Evolutionary conservation across 2,888 invertebrate species (phyloP).

Genomic region (Polydrusus tereticollis): DNA sequence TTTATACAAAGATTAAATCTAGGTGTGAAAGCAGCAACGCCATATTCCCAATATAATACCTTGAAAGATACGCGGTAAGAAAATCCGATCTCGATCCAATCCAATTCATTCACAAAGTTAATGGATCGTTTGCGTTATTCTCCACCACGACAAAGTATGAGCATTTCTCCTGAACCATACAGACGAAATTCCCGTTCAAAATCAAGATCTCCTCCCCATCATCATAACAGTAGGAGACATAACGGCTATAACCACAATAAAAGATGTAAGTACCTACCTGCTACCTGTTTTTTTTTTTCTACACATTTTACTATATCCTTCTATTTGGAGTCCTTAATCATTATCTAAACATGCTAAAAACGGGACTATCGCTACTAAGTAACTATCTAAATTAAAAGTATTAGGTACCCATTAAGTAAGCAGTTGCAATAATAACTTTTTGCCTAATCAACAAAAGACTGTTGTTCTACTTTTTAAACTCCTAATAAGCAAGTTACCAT

Average conservation of each 20-base stretch:
- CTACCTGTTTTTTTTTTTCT: background rate
- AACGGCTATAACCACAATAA: conserved; percentile 56
- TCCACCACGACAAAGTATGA: conserved; percentile 60
- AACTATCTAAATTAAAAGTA: background rate
- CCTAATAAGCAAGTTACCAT: background rate
- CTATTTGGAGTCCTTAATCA: no score
- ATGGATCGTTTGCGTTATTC: conserved; percentile 53
- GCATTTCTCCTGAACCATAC: conserved; percentile 61
- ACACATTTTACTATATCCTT: no score
- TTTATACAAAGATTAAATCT: conserved; percentile 1
- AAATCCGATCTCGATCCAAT: no score
- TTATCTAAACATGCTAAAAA: no score
- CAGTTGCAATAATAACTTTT: background rate
- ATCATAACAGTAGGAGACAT: conserved; percentile 59
- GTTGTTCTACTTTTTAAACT: background rate
- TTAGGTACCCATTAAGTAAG: background rate
- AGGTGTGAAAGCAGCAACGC: conserved; percentile 12
- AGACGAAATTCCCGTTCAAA: conserved; percentile 61
- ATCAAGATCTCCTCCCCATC: conserved; percentile 63
- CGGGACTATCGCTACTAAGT: no score
- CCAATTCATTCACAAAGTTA: no score
- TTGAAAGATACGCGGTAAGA: no score
- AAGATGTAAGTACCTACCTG: conserved; percentile 58
- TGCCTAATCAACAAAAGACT: background rate
- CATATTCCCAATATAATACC: background rate